phyloP scores from a whole-genome alignment of 2,113 vertebrate species.

The Callorhinus ursinus region DNA sequence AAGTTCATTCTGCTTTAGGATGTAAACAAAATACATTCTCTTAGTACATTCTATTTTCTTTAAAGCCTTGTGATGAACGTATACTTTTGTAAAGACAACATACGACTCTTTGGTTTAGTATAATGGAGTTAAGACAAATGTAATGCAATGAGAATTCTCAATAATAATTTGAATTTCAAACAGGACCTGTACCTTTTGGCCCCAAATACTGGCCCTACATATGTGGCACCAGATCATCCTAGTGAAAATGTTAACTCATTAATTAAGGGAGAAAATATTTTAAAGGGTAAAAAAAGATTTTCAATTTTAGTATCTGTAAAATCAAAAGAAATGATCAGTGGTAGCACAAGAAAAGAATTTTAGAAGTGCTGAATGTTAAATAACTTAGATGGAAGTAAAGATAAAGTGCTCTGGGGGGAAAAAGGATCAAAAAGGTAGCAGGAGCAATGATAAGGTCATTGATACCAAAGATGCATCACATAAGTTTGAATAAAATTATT shows the following conservation, averaged over 20 bases:
- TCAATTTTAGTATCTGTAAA: not conserved
- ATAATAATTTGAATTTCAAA: conserved; percentile 34
- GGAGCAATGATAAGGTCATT: not conserved
- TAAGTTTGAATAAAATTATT: not conserved
- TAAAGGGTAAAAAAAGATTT: not conserved
- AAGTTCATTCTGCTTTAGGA: not conserved
- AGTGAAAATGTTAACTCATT: not conserved
- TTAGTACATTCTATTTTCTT: not conserved
- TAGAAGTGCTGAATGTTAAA: not conserved
- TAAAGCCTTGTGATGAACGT: not conserved
- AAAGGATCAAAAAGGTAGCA: not conserved
- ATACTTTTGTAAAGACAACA: not conserved
- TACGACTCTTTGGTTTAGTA: not conserved
- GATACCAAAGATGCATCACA: not conserved
- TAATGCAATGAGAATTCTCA: not conserved
- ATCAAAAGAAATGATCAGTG: not conserved
- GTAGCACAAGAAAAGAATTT: not conserved
- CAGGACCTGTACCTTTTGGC: not conserved
- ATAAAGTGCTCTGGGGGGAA: not conserved
- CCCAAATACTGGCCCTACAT: not conserved
- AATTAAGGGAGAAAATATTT: not conserved
- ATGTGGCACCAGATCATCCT: not conserved
- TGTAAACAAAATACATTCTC: not conserved
- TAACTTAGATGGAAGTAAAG: not conserved
- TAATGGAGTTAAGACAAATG: not conserved